These are phyloP conservation scores for Megamerina dolium DNA, from an alignment of 2,888 invertebrate genomes.

Conservation along the genomic window DNA sequence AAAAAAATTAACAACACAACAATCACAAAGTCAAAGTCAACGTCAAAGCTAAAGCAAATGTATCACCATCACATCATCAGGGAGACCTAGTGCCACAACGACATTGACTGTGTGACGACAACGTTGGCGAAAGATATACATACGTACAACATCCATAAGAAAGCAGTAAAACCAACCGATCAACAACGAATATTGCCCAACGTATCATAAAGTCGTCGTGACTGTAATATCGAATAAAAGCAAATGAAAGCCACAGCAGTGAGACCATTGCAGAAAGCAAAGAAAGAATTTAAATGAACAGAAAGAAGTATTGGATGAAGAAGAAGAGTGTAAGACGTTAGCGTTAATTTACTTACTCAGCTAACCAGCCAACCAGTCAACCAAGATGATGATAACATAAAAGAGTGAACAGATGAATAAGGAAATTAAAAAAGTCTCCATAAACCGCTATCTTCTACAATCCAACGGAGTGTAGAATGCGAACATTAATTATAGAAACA, in stretches of 20 bases:
- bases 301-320: background rate
- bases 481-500: too few species aligned
- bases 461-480: too few species aligned
- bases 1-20: slow-evolving; percentile 10
- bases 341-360: slow-evolving; percentile 1
- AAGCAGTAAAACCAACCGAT: too few species aligned
- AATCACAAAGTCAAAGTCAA: slow-evolving; percentile 1
- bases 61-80: too few species aligned
- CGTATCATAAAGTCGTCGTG: too few species aligned
- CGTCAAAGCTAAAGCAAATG: slow-evolving; percentile 7
- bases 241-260: slow-evolving; percentile 10
- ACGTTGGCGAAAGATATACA: too few species aligned
- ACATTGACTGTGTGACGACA: too few species aligned
- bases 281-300: slow-evolving; percentile 12
- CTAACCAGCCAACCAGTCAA: slow-evolving; percentile 7
- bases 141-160: too few species aligned
- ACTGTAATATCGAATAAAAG: too few species aligned
- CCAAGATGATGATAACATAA: slow-evolving; percentile 1
- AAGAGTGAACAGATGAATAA: background rate
- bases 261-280: slow-evolving; percentile 8
- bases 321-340: slow-evolving; percentile 3
- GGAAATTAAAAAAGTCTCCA: slow-evolving; percentile 12
- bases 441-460: slow-evolving; percentile 13
- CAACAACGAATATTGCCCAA: too few species aligned
- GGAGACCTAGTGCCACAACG: too few species aligned